A percentile compares a stretch with the other conserved stretches of the same genome.
These are phyloP conservation scores for Arremon brunneinucha DNA, from an alignment of 2,797 vertebrate species.

Conservation along the genomic window DNA sequence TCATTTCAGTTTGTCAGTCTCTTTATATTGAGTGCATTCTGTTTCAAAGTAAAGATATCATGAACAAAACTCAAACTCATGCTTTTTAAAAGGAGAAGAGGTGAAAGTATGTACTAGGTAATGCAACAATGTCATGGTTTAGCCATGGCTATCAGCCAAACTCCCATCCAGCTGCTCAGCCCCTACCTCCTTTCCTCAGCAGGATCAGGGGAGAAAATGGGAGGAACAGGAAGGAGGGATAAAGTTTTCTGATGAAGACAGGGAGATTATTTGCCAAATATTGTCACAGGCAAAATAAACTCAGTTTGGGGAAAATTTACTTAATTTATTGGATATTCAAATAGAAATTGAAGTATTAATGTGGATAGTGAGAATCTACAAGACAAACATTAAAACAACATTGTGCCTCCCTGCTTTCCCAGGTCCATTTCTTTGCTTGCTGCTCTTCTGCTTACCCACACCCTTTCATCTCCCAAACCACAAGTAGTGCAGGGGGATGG, in stretches of 20 bases:
- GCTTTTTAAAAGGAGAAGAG: not conserved
- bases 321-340: not conserved
- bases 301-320: not conserved
- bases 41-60: not conserved
- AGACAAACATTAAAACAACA: not conserved
- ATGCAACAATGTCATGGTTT: accelerated
- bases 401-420: not conserved
- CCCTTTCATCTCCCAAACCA: accelerated
- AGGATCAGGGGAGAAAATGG: not conserved
- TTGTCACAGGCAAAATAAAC: not conserved
- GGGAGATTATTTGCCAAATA: not conserved
- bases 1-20: not conserved
- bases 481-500: accelerated
- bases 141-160: not conserved
- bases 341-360: not conserved
- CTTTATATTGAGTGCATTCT: not conserved
- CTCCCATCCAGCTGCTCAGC: not conserved
- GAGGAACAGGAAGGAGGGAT: not conserved
- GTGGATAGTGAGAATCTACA: not conserved
- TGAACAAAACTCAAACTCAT: not conserved
- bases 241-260: not conserved
- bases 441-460: accelerated
- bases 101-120: not conserved
- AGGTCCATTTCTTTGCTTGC: not conserved
- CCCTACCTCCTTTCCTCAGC: not conserved